These are phyloP conservation scores for Corythaeola cristata DNA, from an alignment of 2,113 vertebrate genomes.

Conservation along the genomic window DNA sequence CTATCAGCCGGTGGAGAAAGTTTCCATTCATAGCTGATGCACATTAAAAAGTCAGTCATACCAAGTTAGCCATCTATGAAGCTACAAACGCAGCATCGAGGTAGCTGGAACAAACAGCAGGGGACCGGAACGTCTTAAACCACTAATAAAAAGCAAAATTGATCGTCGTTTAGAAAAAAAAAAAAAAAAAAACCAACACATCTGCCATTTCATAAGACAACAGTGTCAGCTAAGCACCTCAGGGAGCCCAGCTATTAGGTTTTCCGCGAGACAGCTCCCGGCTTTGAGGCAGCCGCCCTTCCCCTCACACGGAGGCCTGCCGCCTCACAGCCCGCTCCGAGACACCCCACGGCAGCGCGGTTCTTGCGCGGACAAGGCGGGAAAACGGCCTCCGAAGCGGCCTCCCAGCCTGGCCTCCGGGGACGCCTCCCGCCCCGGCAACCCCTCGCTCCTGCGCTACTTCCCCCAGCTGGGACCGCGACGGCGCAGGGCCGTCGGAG, in stretches of 20 bases:
- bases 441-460: not conserved
- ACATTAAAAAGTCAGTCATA: not conserved
- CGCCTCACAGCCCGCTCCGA: not conserved
- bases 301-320: not conserved
- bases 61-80: not conserved
- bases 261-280: too few species aligned
- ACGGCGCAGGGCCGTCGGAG: not conserved
- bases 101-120: not conserved
- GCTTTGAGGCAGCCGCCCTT: not conserved
- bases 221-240: accelerated
- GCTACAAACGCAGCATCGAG: not conserved
- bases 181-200: too few species aligned
- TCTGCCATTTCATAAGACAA: too few species aligned
- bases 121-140: not conserved
- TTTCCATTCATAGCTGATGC: not conserved
- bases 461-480: too few species aligned
- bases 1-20: not conserved
- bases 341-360: not conserved
- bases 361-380: too few species aligned
- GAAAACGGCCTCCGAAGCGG: not conserved
- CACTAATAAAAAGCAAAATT: not conserved
- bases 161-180: accelerated
- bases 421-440: accelerated
- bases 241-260: too few species aligned
- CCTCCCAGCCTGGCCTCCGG: too few species aligned